Base-by-base conservation (phyloP, 2,888 invertebrate genomes). In the Ormyrus rosae region DNA sequence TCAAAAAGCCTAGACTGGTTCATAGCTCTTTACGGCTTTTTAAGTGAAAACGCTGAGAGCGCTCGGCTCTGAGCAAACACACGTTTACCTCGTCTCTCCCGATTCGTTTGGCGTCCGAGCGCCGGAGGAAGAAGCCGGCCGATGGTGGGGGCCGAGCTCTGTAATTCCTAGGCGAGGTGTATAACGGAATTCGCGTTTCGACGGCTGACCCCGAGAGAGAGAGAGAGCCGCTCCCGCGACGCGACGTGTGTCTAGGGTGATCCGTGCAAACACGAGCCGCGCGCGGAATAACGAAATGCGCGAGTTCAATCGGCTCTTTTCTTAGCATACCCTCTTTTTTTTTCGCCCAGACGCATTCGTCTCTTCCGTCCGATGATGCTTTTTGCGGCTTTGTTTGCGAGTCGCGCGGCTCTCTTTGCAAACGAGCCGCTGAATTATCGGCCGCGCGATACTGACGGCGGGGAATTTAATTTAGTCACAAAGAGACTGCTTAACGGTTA, bases 111-210 rank as follows among this genome's bases (percentile, higher is more conserved):
- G 50, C 60, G 19, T 58, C 19, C 45, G 58, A 4, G 60, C 45
- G 34, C 6, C 13, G 13, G 13, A 13, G 13, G 13, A 13, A 13
- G 13, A 13, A 13, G 13, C 13, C 13, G 13, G 13, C 13, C 13
- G 56, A 46, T n/a, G 50, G 13, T 48, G 6, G 65, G 48, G 63
- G 0, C n/a, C 34, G 45, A 63, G 63, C 60, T 45, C 19, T 34
- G 74, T 72, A 74, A 80, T 80, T 80, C 70, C 74, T 80, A 80
- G 70, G 63, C 79, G 71, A 80, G 75, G 71, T 76, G 67, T 48
- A 81, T 81, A 81, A 81, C 81, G 81, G 81, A 76, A 80, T 78
- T 73, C 76, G 63, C 76, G 77, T 77, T 81, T 81, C 81, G 81
- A 77, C 67, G 65, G 65, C 69, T 77, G 76, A 77, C 76, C 76